Conservation (phyloP, 2,797 vertebrate genomes). For the Lophius americanus region DNA sequence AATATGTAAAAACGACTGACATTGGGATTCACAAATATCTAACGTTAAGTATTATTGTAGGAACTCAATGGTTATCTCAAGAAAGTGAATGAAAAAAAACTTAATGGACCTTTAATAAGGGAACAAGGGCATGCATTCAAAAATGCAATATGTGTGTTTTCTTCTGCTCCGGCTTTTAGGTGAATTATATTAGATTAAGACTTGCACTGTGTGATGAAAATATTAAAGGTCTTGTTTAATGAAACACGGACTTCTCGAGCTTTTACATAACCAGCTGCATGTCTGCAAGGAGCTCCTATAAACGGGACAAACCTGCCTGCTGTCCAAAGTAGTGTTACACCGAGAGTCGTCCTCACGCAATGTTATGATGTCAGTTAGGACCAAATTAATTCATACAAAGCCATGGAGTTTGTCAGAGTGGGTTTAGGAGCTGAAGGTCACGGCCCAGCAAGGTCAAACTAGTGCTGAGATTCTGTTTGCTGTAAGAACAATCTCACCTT, state of each 20-base stretch:
- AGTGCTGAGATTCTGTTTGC: constrained; percentile 41
- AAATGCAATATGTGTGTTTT: neutral
- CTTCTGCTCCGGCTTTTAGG: constrained; percentile 22
- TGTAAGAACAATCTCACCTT: constrained; percentile 35
- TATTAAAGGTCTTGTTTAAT: neutral
- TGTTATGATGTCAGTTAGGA: constrained; percentile 42
- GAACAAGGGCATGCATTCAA: neutral
- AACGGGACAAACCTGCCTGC: neutral
- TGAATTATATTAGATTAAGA: constrained; percentile 4
- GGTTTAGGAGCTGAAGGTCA: constrained; percentile 33
- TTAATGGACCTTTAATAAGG: neutral
- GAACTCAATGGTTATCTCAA: neutral
- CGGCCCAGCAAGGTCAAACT: constrained; percentile 11
- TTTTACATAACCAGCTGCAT: neutral
- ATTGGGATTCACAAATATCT: too few species aligned
- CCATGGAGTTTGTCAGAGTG: constrained; percentile 16
- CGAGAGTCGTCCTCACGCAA: constrained; percentile 26
- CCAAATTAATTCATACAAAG: constrained; percentile 53
- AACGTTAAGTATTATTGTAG: neutral
- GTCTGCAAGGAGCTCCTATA: constrained; percentile 52
- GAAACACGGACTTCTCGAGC: neutral
- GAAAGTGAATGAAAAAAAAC: neutral
- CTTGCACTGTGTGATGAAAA: neutral
- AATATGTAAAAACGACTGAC: too few species aligned
- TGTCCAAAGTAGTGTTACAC: constrained; percentile 23